Conservation (phyloP, 2,888 invertebrate species). For the Charanyca ferruginea region DNA sequence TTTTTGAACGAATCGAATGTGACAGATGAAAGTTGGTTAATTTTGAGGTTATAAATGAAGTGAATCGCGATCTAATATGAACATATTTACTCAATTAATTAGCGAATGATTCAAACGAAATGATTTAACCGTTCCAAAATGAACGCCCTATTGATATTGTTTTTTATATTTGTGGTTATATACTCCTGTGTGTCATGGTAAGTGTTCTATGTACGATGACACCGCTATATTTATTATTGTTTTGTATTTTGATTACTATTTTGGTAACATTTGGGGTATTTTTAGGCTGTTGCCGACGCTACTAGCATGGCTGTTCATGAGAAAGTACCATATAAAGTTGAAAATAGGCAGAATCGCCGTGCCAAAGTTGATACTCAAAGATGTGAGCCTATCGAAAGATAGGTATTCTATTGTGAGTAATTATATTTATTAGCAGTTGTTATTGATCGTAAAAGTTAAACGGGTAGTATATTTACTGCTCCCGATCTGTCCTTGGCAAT, state of each 20-base stretch:
- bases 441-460: neutral
- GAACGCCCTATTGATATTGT: conserved; percentile 82
- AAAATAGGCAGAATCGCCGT: conserved; percentile 96
- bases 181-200: conserved; percentile 93
- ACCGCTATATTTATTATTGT: conserved; percentile 77
- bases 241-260: conserved; percentile 74
- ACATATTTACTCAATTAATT: conserved; percentile 61
- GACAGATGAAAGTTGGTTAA: conserved; percentile 55
- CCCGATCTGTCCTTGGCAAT: neutral
- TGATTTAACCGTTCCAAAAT: conserved; percentile 75
- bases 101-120: conserved; percentile 62
- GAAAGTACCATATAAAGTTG: conserved; percentile 95
- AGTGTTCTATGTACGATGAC: conserved; percentile 68
- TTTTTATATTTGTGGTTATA: conserved; percentile 82
- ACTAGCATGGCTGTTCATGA: conserved; percentile 95
- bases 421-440: neutral
- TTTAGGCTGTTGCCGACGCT: conserved; percentile 94
- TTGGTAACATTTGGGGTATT: conserved; percentile 68
- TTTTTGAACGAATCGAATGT: conserved; percentile 55
- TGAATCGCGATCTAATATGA: conserved; percentile 51
- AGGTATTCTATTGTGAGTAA: conserved; percentile 94
- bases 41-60: conserved; percentile 60
- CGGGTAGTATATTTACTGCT: neutral
- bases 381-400: conserved; percentile 95
- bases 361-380: conserved; percentile 94